Percentiles rank a stretch among this genome's conserved stretches.
These are phyloP conservation scores for Drosophila leontia DNA, from an alignment of 1,140 invertebrate species.

Conservation along the genomic window DNA sequence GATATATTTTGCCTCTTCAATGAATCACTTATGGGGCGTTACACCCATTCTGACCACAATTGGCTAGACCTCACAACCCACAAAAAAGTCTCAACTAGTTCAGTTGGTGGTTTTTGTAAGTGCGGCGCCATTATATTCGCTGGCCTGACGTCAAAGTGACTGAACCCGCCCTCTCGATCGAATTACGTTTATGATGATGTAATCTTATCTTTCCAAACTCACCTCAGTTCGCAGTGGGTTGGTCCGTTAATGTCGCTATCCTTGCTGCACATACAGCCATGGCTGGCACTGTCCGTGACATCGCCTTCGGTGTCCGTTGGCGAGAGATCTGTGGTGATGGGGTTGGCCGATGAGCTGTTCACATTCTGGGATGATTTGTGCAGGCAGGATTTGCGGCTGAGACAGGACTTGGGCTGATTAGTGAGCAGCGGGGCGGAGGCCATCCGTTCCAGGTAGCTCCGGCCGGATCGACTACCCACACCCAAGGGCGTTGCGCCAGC, in stretches of 20 bases:
- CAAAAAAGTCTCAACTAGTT: conserved; percentile 55
- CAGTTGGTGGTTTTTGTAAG: conserved; percentile 54
- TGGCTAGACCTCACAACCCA: conserved; percentile 29
- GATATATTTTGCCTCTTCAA: not conserved
- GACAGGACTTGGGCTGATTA: conserved; percentile 76
- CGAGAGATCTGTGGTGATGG: conserved; percentile 31
- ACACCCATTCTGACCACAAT: conserved; percentile 32
- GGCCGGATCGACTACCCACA: conserved; percentile 69
- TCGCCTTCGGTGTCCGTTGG: conserved; percentile 33
- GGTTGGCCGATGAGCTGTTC: conserved; percentile 31
- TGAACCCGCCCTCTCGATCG: conserved; percentile 29
- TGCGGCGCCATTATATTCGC: conserved; percentile 43
- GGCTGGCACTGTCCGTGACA: conserved; percentile 40
- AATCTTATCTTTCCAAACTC: conserved; percentile 49
- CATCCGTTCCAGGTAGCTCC: conserved; percentile 78
- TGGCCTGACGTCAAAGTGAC: conserved; percentile 53
- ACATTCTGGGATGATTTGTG: conserved; percentile 56
- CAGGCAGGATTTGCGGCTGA: conserved; percentile 80
- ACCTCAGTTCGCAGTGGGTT: conserved; percentile 66
- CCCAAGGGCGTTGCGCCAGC: conserved; percentile 60
- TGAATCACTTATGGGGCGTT: conserved; percentile 34
- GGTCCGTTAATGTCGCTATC: conserved; percentile 26
- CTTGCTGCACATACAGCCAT: conserved; percentile 17
- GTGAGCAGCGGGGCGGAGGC: conserved; percentile 70
- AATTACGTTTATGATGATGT: conserved; percentile 42